Evolutionary conservation across 2,888 invertebrate genomes (phyloP), one percentile per base, ranked within the genome.

Genomic region (Muschampia plurimacula): DNA sequence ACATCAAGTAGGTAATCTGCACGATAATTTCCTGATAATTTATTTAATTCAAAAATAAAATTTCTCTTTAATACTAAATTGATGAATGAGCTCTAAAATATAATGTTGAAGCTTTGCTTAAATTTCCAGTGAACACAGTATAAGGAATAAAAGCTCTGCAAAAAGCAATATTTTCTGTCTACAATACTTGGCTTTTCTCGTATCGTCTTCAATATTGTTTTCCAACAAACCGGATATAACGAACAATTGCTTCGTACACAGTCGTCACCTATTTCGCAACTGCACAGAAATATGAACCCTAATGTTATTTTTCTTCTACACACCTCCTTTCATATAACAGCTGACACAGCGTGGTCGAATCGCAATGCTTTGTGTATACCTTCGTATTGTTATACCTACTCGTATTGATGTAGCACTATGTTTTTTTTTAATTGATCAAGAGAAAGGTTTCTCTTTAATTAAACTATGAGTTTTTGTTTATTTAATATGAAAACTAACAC

Each of bases 201-300:
- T 32, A 49, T 39, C 69, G 69, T 55, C 55, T 64, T 64, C 62
- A 62, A 69, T 69, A 69, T 64, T 64, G 69, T 64, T 64, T 63
- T 52, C 52, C 52, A 63, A 52, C 69, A 63, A 69, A 22, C 63
- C 52, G 39, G 49, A 28, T 63, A 55, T 64, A 69, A 55, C 64
- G 55, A 69, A 55, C 64, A 69, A 63, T 69, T 32, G 41, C 63
- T 52, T 63, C 63, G 62, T 64, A 64, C 41, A 44, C 60, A 69
- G 62, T 52, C 52, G 49, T 55, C 64, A 64, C 63, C 64, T 52
- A 62, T 69, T 69, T 69, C 55, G 28, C 55, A n/a, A 64, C 36
- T 64, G 63, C 55, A 44, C 55, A 44, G 55, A 52, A 64, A 69
- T 69, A 69, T 63, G 28, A 22, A 49, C 41, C 36, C 41, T 69